phyloP scores from a whole-genome alignment of 2,888 invertebrate species.

The Nymphalis polychloros region DNA sequence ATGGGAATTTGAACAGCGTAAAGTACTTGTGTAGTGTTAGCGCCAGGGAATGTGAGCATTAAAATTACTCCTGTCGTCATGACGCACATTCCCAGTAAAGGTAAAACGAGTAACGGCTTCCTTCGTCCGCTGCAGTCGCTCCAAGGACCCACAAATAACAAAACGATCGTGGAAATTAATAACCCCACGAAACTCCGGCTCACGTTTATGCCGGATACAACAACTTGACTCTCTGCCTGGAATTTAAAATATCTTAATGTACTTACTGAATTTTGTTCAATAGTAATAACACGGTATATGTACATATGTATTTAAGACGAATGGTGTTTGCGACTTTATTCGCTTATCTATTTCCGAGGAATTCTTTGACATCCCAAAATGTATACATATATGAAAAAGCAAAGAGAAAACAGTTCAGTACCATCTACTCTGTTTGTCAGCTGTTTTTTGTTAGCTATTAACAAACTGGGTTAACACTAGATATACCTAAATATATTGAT shows the following conservation, averaged over 20 bases:
- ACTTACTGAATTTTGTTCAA: too few relatives aligned
- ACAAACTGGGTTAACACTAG: too few relatives aligned
- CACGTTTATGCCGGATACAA: slow-evolving; percentile 86
- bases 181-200: slow-evolving; percentile 77
- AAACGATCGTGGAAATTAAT: slow-evolving; percentile 82
- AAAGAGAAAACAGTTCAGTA: too few relatives aligned
- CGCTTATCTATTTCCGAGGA: too few relatives aligned
- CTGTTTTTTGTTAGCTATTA: too few relatives aligned
- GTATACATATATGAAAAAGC: too few relatives aligned
- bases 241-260: slow-evolving; percentile 12
- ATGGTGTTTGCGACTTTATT: too few relatives aligned
- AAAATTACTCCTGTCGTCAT: slow-evolving; percentile 74
- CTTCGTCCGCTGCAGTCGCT: slow-evolving; percentile 82
- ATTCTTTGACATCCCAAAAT: too few relatives aligned
- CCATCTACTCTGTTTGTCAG: too few relatives aligned
- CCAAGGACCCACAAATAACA: slow-evolving; percentile 84
- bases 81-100: slow-evolving; percentile 78
- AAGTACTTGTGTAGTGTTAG: slow-evolving; percentile 66
- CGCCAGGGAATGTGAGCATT: slow-evolving; percentile 69
- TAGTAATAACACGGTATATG: too few relatives aligned
- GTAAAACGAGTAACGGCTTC: slow-evolving; percentile 81
- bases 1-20: slow-evolving; percentile 83
- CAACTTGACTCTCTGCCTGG: slow-evolving; percentile 77
- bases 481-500: too few relatives aligned
- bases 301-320: too few relatives aligned